These are phyloP conservation scores for Trissonchulus sp. DNA, from an alignment of 2,888 invertebrate species.

Conservation along the genomic window DNA sequence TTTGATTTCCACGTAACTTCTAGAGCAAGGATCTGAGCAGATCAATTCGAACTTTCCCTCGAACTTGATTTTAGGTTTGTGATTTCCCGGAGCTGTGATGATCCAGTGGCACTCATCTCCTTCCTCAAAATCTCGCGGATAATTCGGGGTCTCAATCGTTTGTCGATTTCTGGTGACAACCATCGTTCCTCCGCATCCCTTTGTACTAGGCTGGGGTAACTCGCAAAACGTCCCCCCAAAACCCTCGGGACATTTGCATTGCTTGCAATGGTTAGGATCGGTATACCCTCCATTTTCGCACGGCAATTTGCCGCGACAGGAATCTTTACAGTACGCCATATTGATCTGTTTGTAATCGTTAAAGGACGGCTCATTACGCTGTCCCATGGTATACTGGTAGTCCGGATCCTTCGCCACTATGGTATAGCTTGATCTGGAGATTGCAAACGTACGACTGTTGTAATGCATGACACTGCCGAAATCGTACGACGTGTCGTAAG, in stretches of 20 bases:
- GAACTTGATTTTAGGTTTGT: slow-evolving; percentile 36
- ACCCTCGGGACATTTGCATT: slow-evolving; percentile 46
- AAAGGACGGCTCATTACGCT: slow-evolving; percentile 47
- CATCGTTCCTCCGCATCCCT: slow-evolving; percentile 24
- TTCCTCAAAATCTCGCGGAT: too few species aligned
- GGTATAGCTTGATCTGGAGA: background rate
- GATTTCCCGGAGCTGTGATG: slow-evolving; percentile 40
- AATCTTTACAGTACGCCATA: slow-evolving; percentile 25
- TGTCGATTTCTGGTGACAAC: background rate
- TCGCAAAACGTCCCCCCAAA: slow-evolving; percentile 43
- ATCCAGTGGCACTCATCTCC: slow-evolving; percentile 46
- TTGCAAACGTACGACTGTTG: slow-evolving; percentile 34
- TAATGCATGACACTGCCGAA: slow-evolving; percentile 46
- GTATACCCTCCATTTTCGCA: slow-evolving; percentile 44
- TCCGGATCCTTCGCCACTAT: slow-evolving; percentile 20
- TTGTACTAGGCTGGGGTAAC: slow-evolving; percentile 38
- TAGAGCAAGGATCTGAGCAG: slow-evolving; percentile 49
- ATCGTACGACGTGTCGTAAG: slow-evolving; percentile 30
- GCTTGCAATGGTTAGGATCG: slow-evolving; percentile 46
- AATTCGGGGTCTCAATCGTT: slow-evolving; percentile 34
- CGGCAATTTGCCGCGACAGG: slow-evolving; percentile 20
- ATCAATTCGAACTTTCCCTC: slow-evolving; percentile 43
- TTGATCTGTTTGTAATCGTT: slow-evolving; percentile 41
- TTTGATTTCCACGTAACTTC: slow-evolving; percentile 48
- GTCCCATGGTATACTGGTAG: slow-evolving; percentile 39